phyloP scores from a whole-genome alignment of 2,888 invertebrate genomes.

The Luperina testacea region DNA sequence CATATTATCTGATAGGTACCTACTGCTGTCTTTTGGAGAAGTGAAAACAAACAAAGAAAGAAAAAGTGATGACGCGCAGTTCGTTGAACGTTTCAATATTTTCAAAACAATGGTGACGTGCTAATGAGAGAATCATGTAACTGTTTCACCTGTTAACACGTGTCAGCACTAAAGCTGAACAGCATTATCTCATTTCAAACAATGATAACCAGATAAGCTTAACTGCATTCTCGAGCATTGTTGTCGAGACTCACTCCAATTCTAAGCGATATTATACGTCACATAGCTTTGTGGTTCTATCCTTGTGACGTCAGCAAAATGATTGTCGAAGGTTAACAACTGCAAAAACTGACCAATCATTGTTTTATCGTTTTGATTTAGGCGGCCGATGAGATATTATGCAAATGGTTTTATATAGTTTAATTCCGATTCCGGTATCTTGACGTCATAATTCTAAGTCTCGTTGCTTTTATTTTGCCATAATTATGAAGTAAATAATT shows the following conservation, averaged over 20 bases:
- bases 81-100: slow-evolving; percentile 51
- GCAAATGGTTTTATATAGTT: slow-evolving; percentile 12
- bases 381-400: slow-evolving; percentile 2
- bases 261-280: slow-evolving; percentile 56
- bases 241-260: slow-evolving; percentile 56
- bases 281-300: slow-evolving; percentile 51
- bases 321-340: slow-evolving; percentile 57
- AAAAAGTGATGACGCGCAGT: slow-evolving; percentile 33
- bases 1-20: not conserved
- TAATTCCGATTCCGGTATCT: slow-evolving; percentile 17
- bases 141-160: slow-evolving; percentile 67
- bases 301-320: slow-evolving; percentile 61
- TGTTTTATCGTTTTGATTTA: slow-evolving; percentile 34
- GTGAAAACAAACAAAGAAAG: slow-evolving; percentile 22
- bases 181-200: slow-evolving; percentile 81
- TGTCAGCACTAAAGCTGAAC: slow-evolving; percentile 75
- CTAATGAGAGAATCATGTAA: slow-evolving; percentile 73
- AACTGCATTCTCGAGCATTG: slow-evolving; percentile 73
- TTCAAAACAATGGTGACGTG: slow-evolving; percentile 57
- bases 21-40: not conserved
- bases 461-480: not conserved
- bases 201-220: slow-evolving; percentile 82
- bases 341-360: slow-evolving; percentile 43
- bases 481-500: not conserved
- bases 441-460: not conserved